Evolutionary conservation across 1,140 invertebrate genomes (phyloP).

Genomic region (Chrysopa pallens): DNA sequence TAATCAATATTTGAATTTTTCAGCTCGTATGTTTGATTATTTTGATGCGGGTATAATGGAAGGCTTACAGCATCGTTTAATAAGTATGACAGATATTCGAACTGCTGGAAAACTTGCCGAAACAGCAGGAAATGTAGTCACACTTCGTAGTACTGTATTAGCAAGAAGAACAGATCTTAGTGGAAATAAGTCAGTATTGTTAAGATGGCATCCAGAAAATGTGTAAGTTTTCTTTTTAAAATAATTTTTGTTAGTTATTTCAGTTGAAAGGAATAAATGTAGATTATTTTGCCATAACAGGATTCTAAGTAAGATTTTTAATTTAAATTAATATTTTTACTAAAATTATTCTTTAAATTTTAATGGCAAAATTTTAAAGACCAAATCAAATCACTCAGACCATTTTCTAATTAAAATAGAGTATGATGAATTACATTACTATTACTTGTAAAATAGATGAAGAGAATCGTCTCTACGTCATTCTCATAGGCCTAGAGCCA

Average conservation of each 20-base stretch:
- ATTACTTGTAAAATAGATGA: too few relatives aligned
- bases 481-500: too few relatives aligned
- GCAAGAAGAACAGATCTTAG: slow-evolving; percentile 38
- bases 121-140: slow-evolving; percentile 31
- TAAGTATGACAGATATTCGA: slow-evolving; percentile 37
- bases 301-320: too few relatives aligned
- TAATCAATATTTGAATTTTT: slow-evolving; percentile 9
- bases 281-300: too few relatives aligned
- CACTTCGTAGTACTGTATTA: slow-evolving; percentile 46
- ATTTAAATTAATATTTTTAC: too few relatives aligned
- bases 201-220: slow-evolving; percentile 47
- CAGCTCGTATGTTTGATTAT: slow-evolving; percentile 70
- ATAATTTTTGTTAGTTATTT: slow-evolving; percentile 1
- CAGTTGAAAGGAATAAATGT: too few relatives aligned
- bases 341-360: too few relatives aligned
- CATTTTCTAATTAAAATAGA: too few relatives aligned
- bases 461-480: too few relatives aligned
- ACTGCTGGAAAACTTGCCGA: slow-evolving; percentile 30
- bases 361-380: too few relatives aligned
- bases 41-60: slow-evolving; percentile 80
- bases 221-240: slow-evolving; percentile 34
- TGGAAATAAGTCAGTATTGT: slow-evolving; percentile 36
- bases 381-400: too few relatives aligned
- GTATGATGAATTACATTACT: too few relatives aligned
- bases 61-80: slow-evolving; percentile 51